Evolutionary conservation across 1,140 invertebrate genomes (phyloP), one percentile per base, ranked within the genome.

Genomic region (Drosophila sp.): DNA sequence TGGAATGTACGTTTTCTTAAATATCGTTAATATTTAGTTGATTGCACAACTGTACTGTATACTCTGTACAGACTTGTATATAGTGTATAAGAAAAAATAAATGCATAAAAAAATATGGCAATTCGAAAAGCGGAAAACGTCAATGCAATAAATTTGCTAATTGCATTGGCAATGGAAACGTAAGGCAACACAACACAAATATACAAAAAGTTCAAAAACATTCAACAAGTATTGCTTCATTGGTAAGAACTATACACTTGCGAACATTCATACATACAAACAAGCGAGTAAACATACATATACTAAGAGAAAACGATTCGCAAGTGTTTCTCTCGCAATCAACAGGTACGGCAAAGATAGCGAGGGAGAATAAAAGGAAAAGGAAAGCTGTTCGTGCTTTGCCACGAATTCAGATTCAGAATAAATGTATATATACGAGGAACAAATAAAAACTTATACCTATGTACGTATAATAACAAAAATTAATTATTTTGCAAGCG

Each of bases 101-200:
- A 62, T 69, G 53, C 51, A 62, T 62, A 46, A 62, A 62, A 62
- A 62, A 51, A 51, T 41, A 50, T 29, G 45, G 51, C 66, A 64
- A 71, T 27, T 41, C 72, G 66, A 66, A 75, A 70, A 78, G 61
- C 76, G 76, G 76, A 78, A 78, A 78, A 72, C 72, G 56, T 51
- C 72, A 66, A 75, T 78, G 76, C 76, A 78, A 78, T 78, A 78
- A 75, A 78, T 78, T 77, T 73, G 72, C 70, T 76, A 82, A 82
- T 82, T 82, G 77, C 79, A 82, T 80, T 82, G 79, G 77, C 79
- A 82, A 79, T 82, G 79, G 79, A 78, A 82, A 72, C 73, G 57
- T 63, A 57, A 76, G 41, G 66, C 21, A 21, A n/a, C n/a, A n/a
- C 43, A 72, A 66, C 48, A 66, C 51, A 38, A 14, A 69, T 29